Base-by-base conservation (phyloP, 2,888 invertebrate species). In the Xiphydria camelus region DNA sequence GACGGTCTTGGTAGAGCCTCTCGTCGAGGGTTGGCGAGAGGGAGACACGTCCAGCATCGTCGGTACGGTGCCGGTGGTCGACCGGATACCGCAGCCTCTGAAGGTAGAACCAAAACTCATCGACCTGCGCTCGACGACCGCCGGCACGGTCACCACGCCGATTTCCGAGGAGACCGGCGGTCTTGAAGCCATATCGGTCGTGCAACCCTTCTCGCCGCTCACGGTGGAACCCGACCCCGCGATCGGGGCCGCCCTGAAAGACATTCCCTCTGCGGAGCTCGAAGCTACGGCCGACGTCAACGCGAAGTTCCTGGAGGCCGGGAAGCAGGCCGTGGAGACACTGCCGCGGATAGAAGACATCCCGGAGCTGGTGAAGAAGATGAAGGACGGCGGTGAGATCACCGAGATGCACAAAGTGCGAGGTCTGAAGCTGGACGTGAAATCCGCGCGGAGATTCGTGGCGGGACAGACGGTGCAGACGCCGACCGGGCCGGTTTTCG, bases 381-480 rank as follows among this genome's bases (percentile, higher is more conserved):
- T 73, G 4, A 81, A 81, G 67, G 79, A 79, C 31, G 81, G 80
- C 58, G 83, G 83, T 1, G 81, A 80, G 59, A 76, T 79, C 48
- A 78, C 80, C 47, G 81, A 82, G 68, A 66, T 84, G 19, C 81
- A 83, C 37, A 82, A 83, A 62, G 79, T 87, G 10, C 80, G 83
- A 20, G 87, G 87, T 25, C 76, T 87, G 12, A 81, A 68, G 23
- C 66, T 89, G 41, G 81, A 85, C 46, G 83, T 86, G 44, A 82
- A 85, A 38, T 85, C 84, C 62, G 85, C 86, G 2, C 81, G 81
- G 62, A 84, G 82, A 57, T 88, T 89, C 68, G 73, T 89, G 33
- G 81, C 85, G 2, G 89, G 89, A 1, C 87, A 88, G 76, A 83
- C 86, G 59, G 76, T 89, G 1, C 82, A 84, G 50, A 87, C 87